Evolutionary conservation across 2,113 vertebrate species (phyloP).

Genomic region (Thunnus maccoyii): DNA sequence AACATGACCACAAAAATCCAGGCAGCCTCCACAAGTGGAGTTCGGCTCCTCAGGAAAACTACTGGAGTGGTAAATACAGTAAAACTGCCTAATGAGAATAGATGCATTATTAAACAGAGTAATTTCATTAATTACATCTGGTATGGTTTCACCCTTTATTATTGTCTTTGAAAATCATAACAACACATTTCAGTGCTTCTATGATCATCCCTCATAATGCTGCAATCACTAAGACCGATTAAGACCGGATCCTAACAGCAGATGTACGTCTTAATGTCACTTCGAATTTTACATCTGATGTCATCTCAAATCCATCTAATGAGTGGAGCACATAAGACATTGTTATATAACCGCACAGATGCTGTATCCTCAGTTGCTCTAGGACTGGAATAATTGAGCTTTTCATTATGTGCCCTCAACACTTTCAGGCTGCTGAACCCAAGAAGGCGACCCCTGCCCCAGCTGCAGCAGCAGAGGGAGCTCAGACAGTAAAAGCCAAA

Average conservation of each 20-base stretch:
- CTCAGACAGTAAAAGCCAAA: conserved; percentile 77
- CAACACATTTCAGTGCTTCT: conserved; percentile 9
- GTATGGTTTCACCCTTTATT: conserved; percentile 36
- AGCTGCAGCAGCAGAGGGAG: conserved; percentile 54
- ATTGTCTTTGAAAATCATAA: conserved; percentile 25
- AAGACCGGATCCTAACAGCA: conserved; percentile 54
- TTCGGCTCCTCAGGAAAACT: conserved; percentile 72
- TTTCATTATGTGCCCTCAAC: background rate
- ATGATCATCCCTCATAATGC: conserved; percentile 17
- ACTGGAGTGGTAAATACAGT: conserved; percentile 73
- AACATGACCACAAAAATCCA: conserved; percentile 78
- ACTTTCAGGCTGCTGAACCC: conserved; percentile 72
- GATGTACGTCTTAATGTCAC: conserved; percentile 23
- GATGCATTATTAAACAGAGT: conserved; percentile 62
- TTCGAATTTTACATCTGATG: conserved; percentile 4
- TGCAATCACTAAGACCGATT: conserved; percentile 15
- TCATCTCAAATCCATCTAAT: conserved; percentile 20
- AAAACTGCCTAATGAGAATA: conserved; percentile 3
- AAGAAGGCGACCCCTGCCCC: conserved; percentile 72
- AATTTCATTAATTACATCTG: conserved; percentile 46
- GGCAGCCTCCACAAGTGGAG: conserved; percentile 77
- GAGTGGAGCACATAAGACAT: background rate
- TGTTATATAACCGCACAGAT: background rate
- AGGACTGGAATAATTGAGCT: background rate
- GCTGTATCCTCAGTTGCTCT: background rate